Conservation (phyloP, 2,888 invertebrate genomes). For the Cryptus viduatorius region DNA sequence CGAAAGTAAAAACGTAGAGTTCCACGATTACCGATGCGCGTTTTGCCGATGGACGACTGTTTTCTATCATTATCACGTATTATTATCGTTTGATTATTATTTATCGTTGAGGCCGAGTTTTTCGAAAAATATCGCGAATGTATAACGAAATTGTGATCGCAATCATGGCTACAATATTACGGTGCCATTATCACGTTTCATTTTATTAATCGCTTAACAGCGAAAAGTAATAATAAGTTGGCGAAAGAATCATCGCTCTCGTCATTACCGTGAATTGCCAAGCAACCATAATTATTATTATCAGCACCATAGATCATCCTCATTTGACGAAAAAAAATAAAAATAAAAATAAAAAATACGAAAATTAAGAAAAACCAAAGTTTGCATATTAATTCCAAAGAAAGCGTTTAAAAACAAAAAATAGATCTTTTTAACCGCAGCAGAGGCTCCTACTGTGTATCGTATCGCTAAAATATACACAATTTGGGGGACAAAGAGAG, state of each 20-base stretch:
- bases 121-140: conserved; percentile 21
- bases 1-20: not conserved
- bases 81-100: conserved; percentile 16
- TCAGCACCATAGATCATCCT: conserved; percentile 48
- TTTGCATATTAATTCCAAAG: conserved; percentile 33
- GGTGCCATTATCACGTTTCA: not conserved
- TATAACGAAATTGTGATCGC: conserved; percentile 59
- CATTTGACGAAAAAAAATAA: conserved; percentile 45
- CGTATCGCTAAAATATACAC: conserved; percentile 66
- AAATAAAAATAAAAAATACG: not conserved
- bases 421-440: conserved; percentile 65
- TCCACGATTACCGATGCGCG: not conserved
- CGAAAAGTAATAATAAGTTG: conserved; percentile 6
- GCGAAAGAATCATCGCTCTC: conserved; percentile 44
- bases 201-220: not conserved
- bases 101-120: conserved; percentile 46
- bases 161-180: not conserved
- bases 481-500: conserved; percentile 32
- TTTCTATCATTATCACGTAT: not conserved
- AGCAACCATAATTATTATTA: conserved; percentile 45
- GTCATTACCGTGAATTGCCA: conserved; percentile 49
- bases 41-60: not conserved
- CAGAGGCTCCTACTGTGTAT: conserved; percentile 67
- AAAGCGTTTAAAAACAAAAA: conserved; percentile 11
- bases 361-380: conserved; percentile 2